These are phyloP conservation scores for Haplochromis vanheusdeni DNA, from an alignment of 2,113 vertebrate genomes.

Conservation along the genomic window DNA sequence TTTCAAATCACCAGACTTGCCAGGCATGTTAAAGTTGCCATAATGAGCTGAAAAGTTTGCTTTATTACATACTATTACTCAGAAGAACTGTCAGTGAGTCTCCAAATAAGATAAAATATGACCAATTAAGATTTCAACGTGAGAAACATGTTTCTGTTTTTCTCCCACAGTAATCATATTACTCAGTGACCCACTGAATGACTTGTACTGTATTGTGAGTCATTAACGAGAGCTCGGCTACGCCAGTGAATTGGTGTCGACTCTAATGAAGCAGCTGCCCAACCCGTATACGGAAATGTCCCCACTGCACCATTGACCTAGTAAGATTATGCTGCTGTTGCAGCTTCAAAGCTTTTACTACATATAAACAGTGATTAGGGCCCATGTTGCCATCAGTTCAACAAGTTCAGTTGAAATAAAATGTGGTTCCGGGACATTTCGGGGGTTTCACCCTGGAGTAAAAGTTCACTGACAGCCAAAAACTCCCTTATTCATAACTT, in stretches of 20 bases:
- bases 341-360: not conserved
- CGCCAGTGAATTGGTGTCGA: not conserved
- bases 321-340: not conserved
- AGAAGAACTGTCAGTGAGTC: not conserved
- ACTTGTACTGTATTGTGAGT: not conserved
- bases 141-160: not conserved
- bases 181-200: not conserved
- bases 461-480: not conserved
- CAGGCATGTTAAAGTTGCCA: not conserved
- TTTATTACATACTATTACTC: not conserved
- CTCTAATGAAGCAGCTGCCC: not conserved
- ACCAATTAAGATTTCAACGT: not conserved
- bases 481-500: not conserved
- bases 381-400: not conserved
- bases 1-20: not conserved
- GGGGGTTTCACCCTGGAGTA: not conserved
- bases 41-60: not conserved
- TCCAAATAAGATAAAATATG: not conserved
- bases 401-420: not conserved
- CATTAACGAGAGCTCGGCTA: not conserved
- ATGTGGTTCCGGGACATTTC: not conserved
- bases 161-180: not conserved
- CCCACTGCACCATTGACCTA: not conserved
- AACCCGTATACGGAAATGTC: not conserved
- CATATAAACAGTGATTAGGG: not conserved